Evolutionary conservation across 2,888 invertebrate species (phyloP).

Genomic region (Ennomos erosarius): DNA sequence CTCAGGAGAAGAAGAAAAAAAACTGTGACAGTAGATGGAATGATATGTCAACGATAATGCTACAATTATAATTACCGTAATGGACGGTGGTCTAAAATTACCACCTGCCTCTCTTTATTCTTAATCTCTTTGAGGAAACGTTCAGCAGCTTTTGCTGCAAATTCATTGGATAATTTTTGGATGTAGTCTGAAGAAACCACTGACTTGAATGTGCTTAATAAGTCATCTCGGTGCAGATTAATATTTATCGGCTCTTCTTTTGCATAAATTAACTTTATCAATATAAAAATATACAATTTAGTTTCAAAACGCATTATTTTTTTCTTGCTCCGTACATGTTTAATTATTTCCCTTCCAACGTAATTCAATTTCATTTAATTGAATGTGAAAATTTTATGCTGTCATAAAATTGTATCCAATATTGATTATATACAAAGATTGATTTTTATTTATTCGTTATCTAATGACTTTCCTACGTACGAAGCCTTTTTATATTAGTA

Average conservation of each 20-base stretch:
- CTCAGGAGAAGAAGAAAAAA: too few relatives aligned
- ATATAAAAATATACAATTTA: constrained; percentile 6
- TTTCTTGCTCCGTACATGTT: constrained; percentile 16
- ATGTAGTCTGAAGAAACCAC: constrained; percentile 53
- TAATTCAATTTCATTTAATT: constrained; percentile 11
- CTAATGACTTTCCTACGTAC: too few relatives aligned
- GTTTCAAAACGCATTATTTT: constrained; percentile 16
- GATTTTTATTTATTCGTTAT: too few relatives aligned
- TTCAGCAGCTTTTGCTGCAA: constrained; percentile 53
- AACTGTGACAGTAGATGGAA: not conserved
- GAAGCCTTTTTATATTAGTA: too few relatives aligned
- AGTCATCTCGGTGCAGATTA: constrained; percentile 49
- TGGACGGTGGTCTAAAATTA: not conserved
- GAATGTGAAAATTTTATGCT: constrained; percentile 10
- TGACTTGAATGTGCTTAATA: constrained; percentile 51
- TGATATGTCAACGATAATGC: constrained; percentile 2
- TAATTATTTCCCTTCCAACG: constrained; percentile 10
- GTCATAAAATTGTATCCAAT: constrained; percentile 1
- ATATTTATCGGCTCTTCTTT: constrained; percentile 40
- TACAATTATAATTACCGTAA: constrained; percentile 11
- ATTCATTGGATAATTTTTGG: constrained; percentile 49
- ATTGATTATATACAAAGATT: too few relatives aligned
- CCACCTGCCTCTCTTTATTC: constrained; percentile 36
- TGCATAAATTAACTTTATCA: constrained; percentile 9
- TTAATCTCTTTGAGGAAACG: constrained; percentile 52